A percentile compares a stretch with the other conserved stretches of the same genome.
These are phyloP conservation scores for Helicolenus hilgendorfi DNA, from an alignment of 2,797 vertebrate species.

Conservation along the genomic window DNA sequence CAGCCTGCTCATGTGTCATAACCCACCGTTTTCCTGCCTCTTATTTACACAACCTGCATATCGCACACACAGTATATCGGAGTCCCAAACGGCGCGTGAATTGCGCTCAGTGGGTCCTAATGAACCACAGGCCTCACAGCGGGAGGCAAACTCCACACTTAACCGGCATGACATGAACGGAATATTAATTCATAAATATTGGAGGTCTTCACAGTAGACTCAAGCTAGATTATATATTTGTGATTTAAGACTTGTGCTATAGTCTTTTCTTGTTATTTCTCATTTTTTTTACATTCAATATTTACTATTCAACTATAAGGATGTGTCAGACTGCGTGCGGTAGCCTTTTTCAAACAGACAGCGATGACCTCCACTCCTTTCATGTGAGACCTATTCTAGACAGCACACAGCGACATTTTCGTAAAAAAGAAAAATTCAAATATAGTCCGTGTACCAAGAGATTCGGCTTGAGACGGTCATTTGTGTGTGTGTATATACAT, in stretches of 20 bases:
- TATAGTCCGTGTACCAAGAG: not conserved
- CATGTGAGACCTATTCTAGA: not conserved
- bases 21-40: not conserved
- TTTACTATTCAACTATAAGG: not conserved
- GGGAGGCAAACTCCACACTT: not conserved
- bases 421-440: not conserved
- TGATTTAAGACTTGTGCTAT: not conserved
- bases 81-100: not conserved
- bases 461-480: not conserved
- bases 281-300: not conserved
- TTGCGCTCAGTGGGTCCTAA: not conserved
- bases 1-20: not conserved
- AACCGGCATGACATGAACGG: not conserved
- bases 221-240: not conserved
- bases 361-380: not conserved
- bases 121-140: not conserved
- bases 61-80: not conserved
- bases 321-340: not conserved
- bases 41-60: not conserved
- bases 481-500: not conserved
- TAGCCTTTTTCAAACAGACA: not conserved
- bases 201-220: not conserved
- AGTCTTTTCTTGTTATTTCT: not conserved
- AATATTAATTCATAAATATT: not conserved
- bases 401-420: not conserved